Percentiles rank a stretch among this genome's conserved stretches.
These are phyloP conservation scores for Aradus depressus DNA, from an alignment of 2,888 invertebrate species.

Conservation along the genomic window DNA sequence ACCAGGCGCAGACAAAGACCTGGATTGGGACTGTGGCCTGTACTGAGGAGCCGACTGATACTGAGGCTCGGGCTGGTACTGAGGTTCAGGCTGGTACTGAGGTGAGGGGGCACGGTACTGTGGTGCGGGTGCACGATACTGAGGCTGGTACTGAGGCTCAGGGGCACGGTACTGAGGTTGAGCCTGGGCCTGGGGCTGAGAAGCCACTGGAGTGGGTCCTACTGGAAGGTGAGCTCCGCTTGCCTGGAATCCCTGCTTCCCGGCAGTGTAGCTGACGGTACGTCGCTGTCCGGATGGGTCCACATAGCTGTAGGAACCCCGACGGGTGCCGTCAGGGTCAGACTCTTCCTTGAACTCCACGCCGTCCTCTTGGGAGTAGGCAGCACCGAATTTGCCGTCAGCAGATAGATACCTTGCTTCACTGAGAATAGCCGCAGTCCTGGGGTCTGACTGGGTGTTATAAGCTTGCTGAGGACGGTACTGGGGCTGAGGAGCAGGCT, in stretches of 20 bases:
- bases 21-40: slow-evolving; percentile 23
- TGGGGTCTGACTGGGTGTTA: slow-evolving; percentile 42
- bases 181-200: slow-evolving; percentile 46
- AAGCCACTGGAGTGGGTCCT: slow-evolving; percentile 24
- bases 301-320: slow-evolving; percentile 74
- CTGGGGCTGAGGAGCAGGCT: slow-evolving; percentile 6
- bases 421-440: slow-evolving; percentile 70
- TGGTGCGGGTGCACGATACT: slow-evolving; percentile 21
- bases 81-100: slow-evolving; percentile 21
- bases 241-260: slow-evolving; percentile 63
- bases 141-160: slow-evolving; percentile 24
- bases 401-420: slow-evolving; percentile 73
- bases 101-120: slow-evolving; percentile 20
- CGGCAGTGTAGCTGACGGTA: slow-evolving; percentile 73
- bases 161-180: slow-evolving; percentile 19
- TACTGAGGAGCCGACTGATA: no score
- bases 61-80: slow-evolving; percentile 27
- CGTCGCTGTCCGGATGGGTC: slow-evolving; percentile 71
- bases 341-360: slow-evolving; percentile 83
- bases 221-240: slow-evolving; percentile 58
- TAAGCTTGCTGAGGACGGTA: slow-evolving; percentile 36
- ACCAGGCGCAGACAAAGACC: not conserved
- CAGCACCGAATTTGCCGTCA: slow-evolving; percentile 74
- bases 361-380: slow-evolving; percentile 79
- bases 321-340: slow-evolving; percentile 68